These are phyloP conservation scores for Ceyx margarethae DNA, from an alignment of 2,113 vertebrate genomes.

Conservation along the genomic window DNA sequence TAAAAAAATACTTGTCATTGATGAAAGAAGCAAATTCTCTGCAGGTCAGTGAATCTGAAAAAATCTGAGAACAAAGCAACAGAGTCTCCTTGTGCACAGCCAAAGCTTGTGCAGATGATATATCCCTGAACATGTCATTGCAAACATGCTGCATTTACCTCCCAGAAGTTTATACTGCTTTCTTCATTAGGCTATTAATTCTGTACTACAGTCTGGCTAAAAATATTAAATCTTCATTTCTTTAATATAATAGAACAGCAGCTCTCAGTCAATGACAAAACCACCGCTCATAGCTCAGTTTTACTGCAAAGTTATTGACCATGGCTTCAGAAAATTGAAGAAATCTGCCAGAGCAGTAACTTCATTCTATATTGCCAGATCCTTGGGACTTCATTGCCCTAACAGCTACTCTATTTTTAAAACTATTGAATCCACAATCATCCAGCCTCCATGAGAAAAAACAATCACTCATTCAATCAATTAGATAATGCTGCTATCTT, in stretches of 20 bases:
- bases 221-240: neutral
- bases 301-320: neutral
- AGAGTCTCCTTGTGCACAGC: neutral
- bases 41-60: neutral
- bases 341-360: neutral
- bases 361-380: neutral
- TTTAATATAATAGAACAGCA: neutral
- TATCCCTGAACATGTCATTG: accelerated
- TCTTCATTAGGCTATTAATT: neutral
- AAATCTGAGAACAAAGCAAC: neutral
- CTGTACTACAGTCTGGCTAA: neutral
- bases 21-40: neutral
- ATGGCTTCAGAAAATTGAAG: neutral
- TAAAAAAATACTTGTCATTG: neutral
- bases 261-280: neutral
- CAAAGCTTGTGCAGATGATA: neutral
- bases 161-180: neutral
- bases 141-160: neutral
- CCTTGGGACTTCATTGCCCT: neutral
- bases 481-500: neutral
- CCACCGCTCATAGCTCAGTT: neutral
- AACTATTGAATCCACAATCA: neutral
- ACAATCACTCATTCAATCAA: neutral
- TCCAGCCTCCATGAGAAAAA: neutral
- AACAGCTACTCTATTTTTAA: neutral